These are phyloP conservation scores for Synanthedon andrenaeformis DNA, from an alignment of 2,888 invertebrate genomes.

Conservation along the genomic window DNA sequence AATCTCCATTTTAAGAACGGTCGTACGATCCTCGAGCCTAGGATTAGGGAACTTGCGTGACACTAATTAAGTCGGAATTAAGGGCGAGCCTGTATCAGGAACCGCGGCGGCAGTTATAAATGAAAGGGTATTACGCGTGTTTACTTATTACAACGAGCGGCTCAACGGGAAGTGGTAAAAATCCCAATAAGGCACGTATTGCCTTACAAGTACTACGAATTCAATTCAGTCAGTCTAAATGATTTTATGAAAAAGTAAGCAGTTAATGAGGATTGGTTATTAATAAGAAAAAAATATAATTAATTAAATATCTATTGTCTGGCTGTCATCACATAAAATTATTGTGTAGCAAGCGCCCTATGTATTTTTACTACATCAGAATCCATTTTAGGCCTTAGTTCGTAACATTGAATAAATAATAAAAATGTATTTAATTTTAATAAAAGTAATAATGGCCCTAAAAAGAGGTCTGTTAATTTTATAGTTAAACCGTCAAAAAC, in stretches of 20 bases:
- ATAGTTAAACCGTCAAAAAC: neutral
- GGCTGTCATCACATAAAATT: no score
- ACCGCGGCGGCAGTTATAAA: slow-evolving; percentile 64
- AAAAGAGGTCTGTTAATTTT: neutral
- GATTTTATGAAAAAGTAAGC: no score
- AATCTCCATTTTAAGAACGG: slow-evolving; percentile 71
- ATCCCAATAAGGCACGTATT: neutral
- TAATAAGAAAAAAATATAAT: no score
- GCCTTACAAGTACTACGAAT: neutral
- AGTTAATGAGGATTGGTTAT: no score
- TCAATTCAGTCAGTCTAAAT: no score
- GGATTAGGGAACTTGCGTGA: slow-evolving; percentile 70
- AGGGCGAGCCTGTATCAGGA: slow-evolving; percentile 65
- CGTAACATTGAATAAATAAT: no score
- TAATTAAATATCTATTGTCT: no score
- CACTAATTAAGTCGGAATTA: slow-evolving; percentile 70
- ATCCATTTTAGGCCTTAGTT: no score
- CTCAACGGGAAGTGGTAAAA: slow-evolving; percentile 23
- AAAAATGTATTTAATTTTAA: no score
- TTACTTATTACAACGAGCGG: slow-evolving; percentile 39
- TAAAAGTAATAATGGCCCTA: no score
- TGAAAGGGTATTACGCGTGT: slow-evolving; percentile 63
- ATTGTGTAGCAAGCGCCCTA: no score
- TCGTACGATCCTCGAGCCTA: slow-evolving; percentile 62
- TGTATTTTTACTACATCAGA: no score